These are phyloP conservation scores for Grammomys surdaster DNA, from an alignment of 2,113 vertebrate genomes.

Conservation along the genomic window DNA sequence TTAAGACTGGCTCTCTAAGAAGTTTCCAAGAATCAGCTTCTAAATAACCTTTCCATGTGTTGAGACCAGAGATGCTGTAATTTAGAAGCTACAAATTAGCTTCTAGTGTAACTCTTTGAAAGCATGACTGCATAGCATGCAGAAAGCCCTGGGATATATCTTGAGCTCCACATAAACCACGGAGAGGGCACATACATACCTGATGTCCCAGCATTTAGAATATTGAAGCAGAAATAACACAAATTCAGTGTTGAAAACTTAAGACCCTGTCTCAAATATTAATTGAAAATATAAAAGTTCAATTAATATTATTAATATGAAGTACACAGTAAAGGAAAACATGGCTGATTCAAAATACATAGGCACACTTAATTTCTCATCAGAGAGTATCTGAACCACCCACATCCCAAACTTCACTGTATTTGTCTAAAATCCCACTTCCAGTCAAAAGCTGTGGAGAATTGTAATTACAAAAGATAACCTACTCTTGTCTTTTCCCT, in stretches of 20 bases:
- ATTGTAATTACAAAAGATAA: not conserved
- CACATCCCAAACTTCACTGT: not conserved
- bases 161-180: not conserved
- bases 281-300: too few species aligned
- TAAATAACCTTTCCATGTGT: not conserved
- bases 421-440: constrained; percentile 12
- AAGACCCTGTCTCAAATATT: not conserved
- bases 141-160: not conserved
- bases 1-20: not conserved
- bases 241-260: not conserved
- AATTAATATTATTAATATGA: not conserved
- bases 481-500: not conserved
- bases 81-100: not conserved
- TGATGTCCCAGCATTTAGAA: not conserved
- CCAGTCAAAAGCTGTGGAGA: not conserved
- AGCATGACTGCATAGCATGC: not conserved
- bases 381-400: constrained; percentile 15
- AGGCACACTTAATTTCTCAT: not conserved
- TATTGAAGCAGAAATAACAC: rapidly evolving
- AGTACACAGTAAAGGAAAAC: not conserved
- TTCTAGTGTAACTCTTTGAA: not conserved
- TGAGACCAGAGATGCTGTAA: not conserved
- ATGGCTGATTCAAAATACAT: constrained; percentile 11
- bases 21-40: not conserved
- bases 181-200: not conserved